A percentile compares a stretch with the other conserved stretches of the same genome.
phyloP scores from a whole-genome alignment of 2,113 vertebrate genomes.

The Tor tambroides region DNA sequence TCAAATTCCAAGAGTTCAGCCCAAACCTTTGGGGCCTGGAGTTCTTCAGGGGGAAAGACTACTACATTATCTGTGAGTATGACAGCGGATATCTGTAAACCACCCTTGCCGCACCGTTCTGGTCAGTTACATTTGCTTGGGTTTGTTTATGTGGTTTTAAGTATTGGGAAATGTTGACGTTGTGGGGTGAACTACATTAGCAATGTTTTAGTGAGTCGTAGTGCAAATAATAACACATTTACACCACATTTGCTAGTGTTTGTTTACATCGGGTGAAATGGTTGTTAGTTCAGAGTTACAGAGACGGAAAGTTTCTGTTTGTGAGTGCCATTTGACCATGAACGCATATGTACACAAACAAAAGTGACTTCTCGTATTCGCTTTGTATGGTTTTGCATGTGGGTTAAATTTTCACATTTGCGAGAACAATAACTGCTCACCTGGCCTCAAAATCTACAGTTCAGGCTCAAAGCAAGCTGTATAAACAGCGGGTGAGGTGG shows the following conservation, averaged over 20 bases:
- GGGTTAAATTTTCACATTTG: slow-evolving; percentile 17
- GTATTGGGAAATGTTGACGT: neutral
- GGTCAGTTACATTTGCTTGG: neutral
- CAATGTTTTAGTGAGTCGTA: slow-evolving; percentile 2
- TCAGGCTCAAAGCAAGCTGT: slow-evolving; percentile 23
- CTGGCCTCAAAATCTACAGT: neutral
- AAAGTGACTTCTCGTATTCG: neutral
- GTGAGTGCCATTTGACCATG: neutral
- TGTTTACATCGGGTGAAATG: neutral
- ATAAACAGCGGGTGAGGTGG: slow-evolving; percentile 1
- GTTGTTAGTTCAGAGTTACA: neutral
- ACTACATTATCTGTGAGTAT: slow-evolving; percentile 99
- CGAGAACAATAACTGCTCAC: slow-evolving; percentile 13
- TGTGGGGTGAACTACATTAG: neutral
- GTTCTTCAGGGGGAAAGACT: slow-evolving; percentile 95
- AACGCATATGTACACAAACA: neutral
- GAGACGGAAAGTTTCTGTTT: slow-evolving; percentile 2
- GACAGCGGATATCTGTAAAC: neutral
- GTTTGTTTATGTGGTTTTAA: slow-evolving; percentile 23
- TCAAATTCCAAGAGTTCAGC: slow-evolving; percentile 99
- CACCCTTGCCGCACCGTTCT: neutral
- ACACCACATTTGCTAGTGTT: neutral
- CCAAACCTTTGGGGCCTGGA: slow-evolving; percentile 98
- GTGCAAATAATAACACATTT: slow-evolving; percentile 10
- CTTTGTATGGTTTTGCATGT: slow-evolving; percentile 24